Evolutionary conservation across 2,888 invertebrate genomes (phyloP).

Genomic region (Mimachlamys varia): DNA sequence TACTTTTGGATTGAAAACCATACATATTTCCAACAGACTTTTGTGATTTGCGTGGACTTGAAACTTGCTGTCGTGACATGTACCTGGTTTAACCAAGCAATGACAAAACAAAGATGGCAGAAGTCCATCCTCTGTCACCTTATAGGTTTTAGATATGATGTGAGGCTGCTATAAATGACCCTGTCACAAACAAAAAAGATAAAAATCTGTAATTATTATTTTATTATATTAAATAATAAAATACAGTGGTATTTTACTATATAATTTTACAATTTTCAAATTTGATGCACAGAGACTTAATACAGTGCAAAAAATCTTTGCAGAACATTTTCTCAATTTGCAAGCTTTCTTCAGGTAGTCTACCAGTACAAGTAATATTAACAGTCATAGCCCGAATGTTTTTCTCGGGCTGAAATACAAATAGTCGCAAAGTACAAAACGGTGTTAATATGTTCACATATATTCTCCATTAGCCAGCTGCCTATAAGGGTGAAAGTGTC

Average conservation of each 20-base stretch:
- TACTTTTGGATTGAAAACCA: too few relatives aligned
- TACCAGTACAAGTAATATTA: constrained; percentile 36
- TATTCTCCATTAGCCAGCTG: constrained; percentile 36
- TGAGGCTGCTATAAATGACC: background rate
- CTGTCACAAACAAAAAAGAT: background rate
- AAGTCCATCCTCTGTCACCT: too few relatives aligned
- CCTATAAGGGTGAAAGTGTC: constrained; percentile 34
- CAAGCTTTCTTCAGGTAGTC: constrained; percentile 42
- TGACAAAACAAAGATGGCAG: too few relatives aligned
- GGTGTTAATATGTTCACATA: constrained; percentile 31
- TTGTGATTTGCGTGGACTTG: too few relatives aligned
- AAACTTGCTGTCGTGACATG: too few relatives aligned
- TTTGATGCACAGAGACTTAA: constrained; percentile 47
- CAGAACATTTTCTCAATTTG: constrained; percentile 47
- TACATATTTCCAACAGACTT: too few relatives aligned
- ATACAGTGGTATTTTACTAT: constrained; percentile 65
- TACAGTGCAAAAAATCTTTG: constrained; percentile 46
- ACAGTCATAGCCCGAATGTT: constrained; percentile 3
- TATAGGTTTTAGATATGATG: too few relatives aligned
- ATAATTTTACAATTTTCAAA: constrained; percentile 44
- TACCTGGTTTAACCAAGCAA: too few relatives aligned
- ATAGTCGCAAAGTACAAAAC: constrained; percentile 36
- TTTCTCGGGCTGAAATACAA: constrained; percentile 34
- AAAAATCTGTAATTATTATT: constrained; percentile 60
- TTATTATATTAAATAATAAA: constrained; percentile 69